A percentile compares a stretch with the other conserved stretches of the same genome.
These are phyloP conservation scores for Anas acuta DNA, from an alignment of 2,797 vertebrate species.

Conservation along the genomic window DNA sequence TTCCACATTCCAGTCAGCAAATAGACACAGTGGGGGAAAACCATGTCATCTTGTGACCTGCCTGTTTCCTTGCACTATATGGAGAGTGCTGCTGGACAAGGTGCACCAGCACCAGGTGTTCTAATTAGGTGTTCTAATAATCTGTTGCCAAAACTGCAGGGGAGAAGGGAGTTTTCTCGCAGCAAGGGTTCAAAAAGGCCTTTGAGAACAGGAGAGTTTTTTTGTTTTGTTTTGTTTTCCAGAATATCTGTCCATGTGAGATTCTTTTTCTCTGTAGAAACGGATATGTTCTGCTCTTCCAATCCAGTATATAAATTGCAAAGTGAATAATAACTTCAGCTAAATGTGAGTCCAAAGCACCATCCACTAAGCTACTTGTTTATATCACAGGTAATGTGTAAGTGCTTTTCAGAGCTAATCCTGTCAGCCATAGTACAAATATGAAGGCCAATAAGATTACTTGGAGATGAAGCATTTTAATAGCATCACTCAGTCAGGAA, in stretches of 20 bases:
- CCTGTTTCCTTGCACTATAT: not conserved
- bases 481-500: constrained; percentile 56
- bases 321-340: constrained; percentile 19
- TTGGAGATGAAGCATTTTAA: constrained; percentile 34
- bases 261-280: not conserved
- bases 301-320: not conserved
- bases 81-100: not conserved
- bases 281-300: not conserved
- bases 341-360: not conserved
- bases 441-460: constrained; percentile 32
- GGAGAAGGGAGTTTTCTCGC: not conserved
- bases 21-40: not conserved
- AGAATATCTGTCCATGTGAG: not conserved
- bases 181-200: not conserved
- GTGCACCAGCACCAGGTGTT: not conserved
- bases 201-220: not conserved
- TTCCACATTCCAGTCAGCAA: not conserved
- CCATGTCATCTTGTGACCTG: not conserved
- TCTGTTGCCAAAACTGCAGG: not conserved
- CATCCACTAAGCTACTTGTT: constrained; percentile 31
- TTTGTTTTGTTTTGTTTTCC: not conserved
- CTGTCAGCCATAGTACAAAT: constrained; percentile 19
- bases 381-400: constrained; percentile 38
- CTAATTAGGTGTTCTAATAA: not conserved
- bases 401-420: constrained; percentile 54